Conservation (phyloP, 2,888 invertebrate species). For the Acheta domesticus region DNA sequence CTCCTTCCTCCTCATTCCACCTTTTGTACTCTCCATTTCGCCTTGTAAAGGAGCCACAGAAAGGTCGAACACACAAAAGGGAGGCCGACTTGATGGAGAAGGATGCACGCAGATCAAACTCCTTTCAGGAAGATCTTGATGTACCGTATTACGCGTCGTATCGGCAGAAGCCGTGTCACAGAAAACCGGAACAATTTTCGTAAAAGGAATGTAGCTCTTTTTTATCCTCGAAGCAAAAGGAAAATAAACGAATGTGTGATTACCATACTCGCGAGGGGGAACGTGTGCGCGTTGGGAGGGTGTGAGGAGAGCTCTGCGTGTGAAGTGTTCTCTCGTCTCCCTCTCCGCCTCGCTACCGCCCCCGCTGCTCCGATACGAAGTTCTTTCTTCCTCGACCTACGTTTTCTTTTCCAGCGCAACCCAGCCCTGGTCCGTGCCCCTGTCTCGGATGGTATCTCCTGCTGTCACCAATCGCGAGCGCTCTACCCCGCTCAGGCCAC, state of each 20-base stretch:
- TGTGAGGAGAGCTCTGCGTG: neutral
- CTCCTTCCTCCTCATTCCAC: neutral
- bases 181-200: conserved; percentile 18
- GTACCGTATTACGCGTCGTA: neutral
- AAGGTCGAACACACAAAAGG: neutral
- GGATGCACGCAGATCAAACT: neutral
- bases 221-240: neutral
- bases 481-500: too few relatives aligned
- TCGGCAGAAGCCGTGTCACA: neutral
- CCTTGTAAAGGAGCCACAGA: neutral
- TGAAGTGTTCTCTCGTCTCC: neutral
- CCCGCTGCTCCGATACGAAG: too few relatives aligned
- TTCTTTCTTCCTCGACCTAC: too few relatives aligned
- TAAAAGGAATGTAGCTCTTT: neutral
- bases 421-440: too few relatives aligned
- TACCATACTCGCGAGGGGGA: neutral
- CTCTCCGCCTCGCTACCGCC: too few relatives aligned
- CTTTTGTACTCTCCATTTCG: neutral
- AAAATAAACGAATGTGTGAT: neutral
- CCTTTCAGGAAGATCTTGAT: neutral
- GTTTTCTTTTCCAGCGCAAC: too few relatives aligned
- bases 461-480: too few relatives aligned
- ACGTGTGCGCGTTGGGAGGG: neutral
- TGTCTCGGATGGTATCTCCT: too few relatives aligned
- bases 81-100: too few relatives aligned